Conservation (phyloP, 2,797 vertebrate genomes). For the Centropyge bicolor region DNA sequence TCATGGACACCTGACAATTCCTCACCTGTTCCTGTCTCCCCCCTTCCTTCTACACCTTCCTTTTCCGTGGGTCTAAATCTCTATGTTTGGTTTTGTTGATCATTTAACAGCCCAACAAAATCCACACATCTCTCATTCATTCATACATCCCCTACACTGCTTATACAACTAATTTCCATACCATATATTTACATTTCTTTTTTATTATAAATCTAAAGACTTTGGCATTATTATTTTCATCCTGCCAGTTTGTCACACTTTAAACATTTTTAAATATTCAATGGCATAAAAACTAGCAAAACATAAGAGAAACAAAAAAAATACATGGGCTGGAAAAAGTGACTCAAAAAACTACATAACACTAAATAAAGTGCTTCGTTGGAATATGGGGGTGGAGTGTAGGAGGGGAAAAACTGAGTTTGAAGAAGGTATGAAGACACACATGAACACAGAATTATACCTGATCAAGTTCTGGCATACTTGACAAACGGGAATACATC, state of each 20-base stretch:
- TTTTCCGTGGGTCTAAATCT: constrained; percentile 28
- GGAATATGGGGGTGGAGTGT: background rate
- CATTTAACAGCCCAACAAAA: constrained; percentile 8
- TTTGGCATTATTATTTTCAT: background rate
- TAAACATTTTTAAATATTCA: background rate
- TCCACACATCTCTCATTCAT: background rate
- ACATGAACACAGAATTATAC: constrained; percentile 76
- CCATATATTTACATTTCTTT: background rate
- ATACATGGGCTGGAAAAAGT: background rate
- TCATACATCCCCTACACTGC: background rate
- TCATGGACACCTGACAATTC: background rate
- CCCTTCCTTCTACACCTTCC: constrained; percentile 41
- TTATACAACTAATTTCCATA: background rate
- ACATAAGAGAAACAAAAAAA: background rate
- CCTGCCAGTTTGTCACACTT: background rate
- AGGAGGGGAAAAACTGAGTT: background rate
- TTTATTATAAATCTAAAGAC: no score
- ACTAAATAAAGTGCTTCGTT: background rate
- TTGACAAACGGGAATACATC: constrained; percentile 92
- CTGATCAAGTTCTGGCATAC: constrained; percentile 96
- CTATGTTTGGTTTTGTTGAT: constrained; percentile 18
- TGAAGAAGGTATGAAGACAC: background rate
- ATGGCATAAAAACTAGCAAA: background rate
- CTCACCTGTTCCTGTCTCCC: constrained; percentile 38
- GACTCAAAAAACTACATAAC: background rate